A percentile compares a stretch with the other conserved stretches of the same genome.
Conservation (phyloP, 2,113 vertebrate genomes). For the Pteropus alecto region DNA sequence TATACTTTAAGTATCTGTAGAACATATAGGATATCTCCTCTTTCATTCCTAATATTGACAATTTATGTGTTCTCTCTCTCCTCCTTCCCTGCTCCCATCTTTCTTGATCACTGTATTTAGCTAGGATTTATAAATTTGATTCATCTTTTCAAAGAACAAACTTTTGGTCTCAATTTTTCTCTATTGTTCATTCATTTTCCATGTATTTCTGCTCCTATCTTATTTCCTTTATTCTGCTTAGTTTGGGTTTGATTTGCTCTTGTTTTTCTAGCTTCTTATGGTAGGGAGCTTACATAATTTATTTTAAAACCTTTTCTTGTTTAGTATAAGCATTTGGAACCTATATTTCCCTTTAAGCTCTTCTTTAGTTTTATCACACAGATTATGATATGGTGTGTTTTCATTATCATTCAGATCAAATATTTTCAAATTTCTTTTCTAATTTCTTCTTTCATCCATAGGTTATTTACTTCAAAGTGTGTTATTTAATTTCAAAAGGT, state of each 20-base stretch:
- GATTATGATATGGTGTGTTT: neutral
- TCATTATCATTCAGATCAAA: neutral
- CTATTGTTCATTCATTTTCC: neutral
- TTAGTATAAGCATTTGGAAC: neutral
- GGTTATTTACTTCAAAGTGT: neutral
- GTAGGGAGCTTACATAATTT: neutral
- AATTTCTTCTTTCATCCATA: neutral
- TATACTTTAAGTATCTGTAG: neutral
- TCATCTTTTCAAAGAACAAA: neutral
- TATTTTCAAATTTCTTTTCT: neutral
- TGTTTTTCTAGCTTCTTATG: neutral
- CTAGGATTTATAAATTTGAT: neutral
- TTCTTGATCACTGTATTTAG: neutral
- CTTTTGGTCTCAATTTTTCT: neutral
- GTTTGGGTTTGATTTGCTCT: neutral
- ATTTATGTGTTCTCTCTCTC: neutral
- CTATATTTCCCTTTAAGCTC: neutral
- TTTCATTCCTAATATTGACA: neutral
- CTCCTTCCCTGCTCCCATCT: too few relatives aligned
- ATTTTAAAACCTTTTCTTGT: neutral
- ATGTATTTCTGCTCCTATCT: neutral
- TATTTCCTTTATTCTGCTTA: neutral
- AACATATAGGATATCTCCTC: neutral
- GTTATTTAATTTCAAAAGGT: neutral
- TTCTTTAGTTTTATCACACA: neutral